Percentiles rank a stretch among this genome's conserved stretches.
Conservation (phyloP, 2,888 invertebrate species). For the Pteria penguin region DNA sequence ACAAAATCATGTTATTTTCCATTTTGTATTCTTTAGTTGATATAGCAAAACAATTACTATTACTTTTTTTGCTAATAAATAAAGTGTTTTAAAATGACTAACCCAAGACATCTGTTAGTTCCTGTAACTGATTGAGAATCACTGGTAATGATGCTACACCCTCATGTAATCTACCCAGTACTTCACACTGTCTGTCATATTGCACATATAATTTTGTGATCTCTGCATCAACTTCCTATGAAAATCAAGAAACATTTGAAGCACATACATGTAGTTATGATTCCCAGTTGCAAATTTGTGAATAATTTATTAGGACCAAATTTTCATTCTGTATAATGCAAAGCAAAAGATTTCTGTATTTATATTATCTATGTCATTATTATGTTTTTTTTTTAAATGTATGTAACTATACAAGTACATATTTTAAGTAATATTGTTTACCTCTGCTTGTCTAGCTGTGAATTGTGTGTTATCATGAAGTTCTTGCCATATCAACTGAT, state of each 20-base stretch:
- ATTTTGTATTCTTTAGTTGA: neutral
- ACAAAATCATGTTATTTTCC: neutral
- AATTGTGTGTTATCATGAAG: conserved; percentile 61
- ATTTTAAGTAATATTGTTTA: conserved; percentile 21
- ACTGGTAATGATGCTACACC: conserved; percentile 54
- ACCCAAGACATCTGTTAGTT: conserved; percentile 62
- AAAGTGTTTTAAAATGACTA: conserved; percentile 4
- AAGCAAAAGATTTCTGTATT: neutral
- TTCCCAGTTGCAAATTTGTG: neutral
- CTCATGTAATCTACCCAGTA: conserved; percentile 50
- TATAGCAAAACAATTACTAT: neutral
- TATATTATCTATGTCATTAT: no score
- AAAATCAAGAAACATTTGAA: neutral
- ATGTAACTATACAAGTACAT: no score
- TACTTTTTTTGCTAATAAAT: neutral
- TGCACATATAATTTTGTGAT: conserved; percentile 51
- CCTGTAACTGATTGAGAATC: conserved; percentile 55
- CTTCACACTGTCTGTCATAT: conserved; percentile 56
- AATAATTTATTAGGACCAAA: neutral
- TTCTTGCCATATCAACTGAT: conserved; percentile 68
- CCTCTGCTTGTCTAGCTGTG: conserved; percentile 68
- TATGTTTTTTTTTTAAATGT: no score
- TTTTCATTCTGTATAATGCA: neutral
- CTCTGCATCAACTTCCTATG: conserved; percentile 55
- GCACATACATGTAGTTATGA: neutral